Base-by-base conservation (phyloP, 2,888 invertebrate genomes). In the Frankliniella fusca region DNA sequence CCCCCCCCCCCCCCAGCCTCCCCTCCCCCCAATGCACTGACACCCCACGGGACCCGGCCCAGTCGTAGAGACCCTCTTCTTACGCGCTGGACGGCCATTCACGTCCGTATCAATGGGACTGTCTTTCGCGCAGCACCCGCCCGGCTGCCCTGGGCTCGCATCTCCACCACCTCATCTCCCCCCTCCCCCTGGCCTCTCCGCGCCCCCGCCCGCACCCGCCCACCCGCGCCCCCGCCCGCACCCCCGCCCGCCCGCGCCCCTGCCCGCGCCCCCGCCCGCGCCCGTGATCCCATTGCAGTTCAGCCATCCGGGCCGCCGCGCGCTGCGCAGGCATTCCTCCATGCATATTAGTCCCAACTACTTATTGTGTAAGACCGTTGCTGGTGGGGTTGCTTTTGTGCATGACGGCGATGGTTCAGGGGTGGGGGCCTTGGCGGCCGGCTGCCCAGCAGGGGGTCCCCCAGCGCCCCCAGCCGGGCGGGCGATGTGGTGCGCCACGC, bases 321-420 rank as follows among this genome's bases (percentile, higher is more conserved):
- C 70, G 15, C 54, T 18, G 54, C 54, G 15, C 54, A 5, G 15
- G 15, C 54, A 54, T 12, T 20, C 23, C 70, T 61, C 70, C 27
- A 27, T 23, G 70, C 70, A 76, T 76, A 76, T 76, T 76, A 76
- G 70, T 76, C 70, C 70, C 70, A 27, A 76, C 70, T 76, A 76
- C 70, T 76, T 76, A 76, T 76, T 76, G 70, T 76, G 23, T 23
- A 27, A 10, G 23, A 11, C 54, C 70, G 20, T 3, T 7, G 54
- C 38, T 3, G 38, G 38, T 3, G 38, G 38, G 38, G 38, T 2
- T 38, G 38, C 38, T 5, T 38, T 38, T 38, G 38, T 38, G n/a
- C n/a, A 38, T 38, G 38, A 38, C 5, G 38, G 5, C 38, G 38
- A 38, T 5, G 38, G 38, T 38, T 38, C 38, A 38, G 38, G 38